A percentile compares a stretch with the other conserved stretches of the same genome.
phyloP scores from a whole-genome alignment of 1,140 invertebrate genomes.

The Formica exsecta region DNA sequence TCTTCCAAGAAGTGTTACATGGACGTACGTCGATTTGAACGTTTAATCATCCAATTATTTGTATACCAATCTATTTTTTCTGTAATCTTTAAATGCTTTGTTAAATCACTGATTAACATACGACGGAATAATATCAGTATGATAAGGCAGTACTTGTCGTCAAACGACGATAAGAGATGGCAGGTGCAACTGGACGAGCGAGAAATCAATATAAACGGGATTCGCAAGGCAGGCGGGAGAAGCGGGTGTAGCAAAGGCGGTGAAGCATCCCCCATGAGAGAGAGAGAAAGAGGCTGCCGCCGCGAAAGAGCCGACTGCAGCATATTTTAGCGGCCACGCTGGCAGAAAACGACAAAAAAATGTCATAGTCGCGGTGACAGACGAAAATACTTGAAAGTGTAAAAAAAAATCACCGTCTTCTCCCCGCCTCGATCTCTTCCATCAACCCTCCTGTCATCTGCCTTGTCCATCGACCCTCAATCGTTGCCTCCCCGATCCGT shows the following conservation, averaged over 20 bases:
- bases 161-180: constrained; percentile 77
- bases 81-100: neutral
- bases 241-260: constrained; percentile 78
- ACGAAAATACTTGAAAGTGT: constrained; percentile 25
- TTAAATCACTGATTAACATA: neutral
- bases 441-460: neutral
- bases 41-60: neutral
- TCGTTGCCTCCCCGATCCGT: neutral
- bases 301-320: constrained; percentile 41
- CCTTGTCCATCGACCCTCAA: neutral
- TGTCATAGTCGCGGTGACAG: constrained; percentile 51
- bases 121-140: neutral
- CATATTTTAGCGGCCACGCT: constrained; percentile 52
- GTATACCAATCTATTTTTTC: neutral
- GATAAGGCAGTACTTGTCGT: constrained; percentile 53
- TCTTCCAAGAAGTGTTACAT: neutral
- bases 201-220: constrained; percentile 71
- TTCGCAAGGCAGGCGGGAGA: constrained; percentile 59
- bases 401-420: neutral
- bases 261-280: constrained; percentile 74
- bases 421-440: neutral
- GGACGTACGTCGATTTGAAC: neutral
- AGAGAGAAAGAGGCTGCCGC: constrained; percentile 62
- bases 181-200: constrained; percentile 70
- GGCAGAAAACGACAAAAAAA: constrained; percentile 70